Percentiles rank a stretch among this genome's conserved stretches.
These are phyloP conservation scores for Pheosia tremula DNA, from an alignment of 2,888 invertebrate species.

Conservation along the genomic window DNA sequence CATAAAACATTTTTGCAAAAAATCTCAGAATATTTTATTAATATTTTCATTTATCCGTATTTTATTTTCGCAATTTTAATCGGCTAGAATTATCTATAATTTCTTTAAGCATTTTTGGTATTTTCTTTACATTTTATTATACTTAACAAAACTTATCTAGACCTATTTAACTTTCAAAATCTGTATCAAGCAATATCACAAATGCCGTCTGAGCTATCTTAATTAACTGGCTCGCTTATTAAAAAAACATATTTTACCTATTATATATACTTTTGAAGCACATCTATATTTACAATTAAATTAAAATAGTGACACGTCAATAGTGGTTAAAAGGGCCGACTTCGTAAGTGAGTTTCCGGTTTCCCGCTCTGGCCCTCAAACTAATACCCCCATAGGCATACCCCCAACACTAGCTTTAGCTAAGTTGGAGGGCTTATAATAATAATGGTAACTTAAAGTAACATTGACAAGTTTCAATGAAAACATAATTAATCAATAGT, in stretches of 20 bases:
- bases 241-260: slow-evolving; percentile 15
- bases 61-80: slow-evolving; percentile 16
- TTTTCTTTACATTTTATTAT: slow-evolving; percentile 26
- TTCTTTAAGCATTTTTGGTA: slow-evolving; percentile 7
- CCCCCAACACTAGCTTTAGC: too few species aligned
- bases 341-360: too few species aligned
- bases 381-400: too few species aligned
- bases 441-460: too few species aligned
- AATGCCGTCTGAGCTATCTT: slow-evolving; percentile 56
- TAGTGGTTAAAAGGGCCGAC: too few species aligned
- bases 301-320: neutral
- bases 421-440: too few species aligned
- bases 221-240: slow-evolving; percentile 29
- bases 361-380: too few species aligned
- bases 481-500: too few species aligned
- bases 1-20: too few species aligned
- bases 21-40: slow-evolving; percentile 5
- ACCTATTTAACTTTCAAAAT: slow-evolving; percentile 29
- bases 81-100: slow-evolving; percentile 18
- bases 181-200: slow-evolving; percentile 63
- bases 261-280: slow-evolving; percentile 38
- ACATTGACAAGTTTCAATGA: too few species aligned
- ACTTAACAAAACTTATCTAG: slow-evolving; percentile 30
- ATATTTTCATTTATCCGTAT: slow-evolving; percentile 7
- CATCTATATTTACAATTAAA: slow-evolving; percentile 36